Percentiles rank a stretch among this genome's conserved stretches.
Conservation (phyloP, 2,797 vertebrate species). For the Acanthurus leucopareius region DNA sequence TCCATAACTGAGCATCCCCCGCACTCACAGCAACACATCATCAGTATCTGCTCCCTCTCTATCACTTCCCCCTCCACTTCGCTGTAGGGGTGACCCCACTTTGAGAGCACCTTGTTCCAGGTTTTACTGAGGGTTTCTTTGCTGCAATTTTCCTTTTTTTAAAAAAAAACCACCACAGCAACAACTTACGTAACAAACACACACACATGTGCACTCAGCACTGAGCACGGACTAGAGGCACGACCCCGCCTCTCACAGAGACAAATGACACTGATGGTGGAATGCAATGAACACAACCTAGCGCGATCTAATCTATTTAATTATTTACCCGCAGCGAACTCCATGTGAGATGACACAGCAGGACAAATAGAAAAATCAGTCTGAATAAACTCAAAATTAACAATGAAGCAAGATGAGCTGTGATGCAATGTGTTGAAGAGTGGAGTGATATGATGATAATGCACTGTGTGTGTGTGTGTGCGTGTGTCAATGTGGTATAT, state of each 20-base stretch:
- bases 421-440: constrained; percentile 31
- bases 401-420: constrained; percentile 16
- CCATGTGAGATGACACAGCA: constrained; percentile 27
- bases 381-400: constrained; percentile 22
- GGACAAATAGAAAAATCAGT: constrained; percentile 9
- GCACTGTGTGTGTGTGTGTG: constrained; percentile 34
- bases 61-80: neutral
- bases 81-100: constrained; percentile 9
- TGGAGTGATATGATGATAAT: constrained; percentile 46
- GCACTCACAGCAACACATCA: constrained; percentile 19
- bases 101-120: constrained; percentile 16
- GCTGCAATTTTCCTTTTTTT: constrained; percentile 4
- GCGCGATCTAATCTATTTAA: constrained; percentile 56
- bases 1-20: constrained; percentile 47
- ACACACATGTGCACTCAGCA: neutral
- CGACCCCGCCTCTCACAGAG: constrained; percentile 57
- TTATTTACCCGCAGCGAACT: constrained; percentile 64
- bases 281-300: constrained; percentile 47
- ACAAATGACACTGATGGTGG: constrained; percentile 36
- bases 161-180: constrained; percentile 7
- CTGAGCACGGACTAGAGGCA: constrained; percentile 25
- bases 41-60: constrained; percentile 3
- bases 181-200: constrained; percentile 60
- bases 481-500: constrained; percentile 60
- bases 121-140: constrained; percentile 14